phyloP scores from a whole-genome alignment of 2,113 vertebrate genomes.

The Ceyx cyanopectus region DNA sequence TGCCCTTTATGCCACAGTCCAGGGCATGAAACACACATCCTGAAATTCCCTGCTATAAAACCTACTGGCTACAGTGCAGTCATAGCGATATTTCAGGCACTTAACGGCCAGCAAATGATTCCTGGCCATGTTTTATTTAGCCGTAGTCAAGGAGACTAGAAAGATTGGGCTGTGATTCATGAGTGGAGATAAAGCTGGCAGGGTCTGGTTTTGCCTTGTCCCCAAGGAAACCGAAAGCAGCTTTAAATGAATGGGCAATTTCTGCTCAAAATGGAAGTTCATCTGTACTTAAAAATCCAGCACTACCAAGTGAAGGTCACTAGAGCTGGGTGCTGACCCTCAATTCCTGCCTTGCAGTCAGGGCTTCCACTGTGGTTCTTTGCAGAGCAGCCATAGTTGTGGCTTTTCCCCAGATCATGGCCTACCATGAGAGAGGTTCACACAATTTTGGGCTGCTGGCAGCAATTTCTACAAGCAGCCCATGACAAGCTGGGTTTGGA shows the following conservation, averaged over 20 bases:
- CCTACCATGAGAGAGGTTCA: neutral
- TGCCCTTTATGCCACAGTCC: neutral
- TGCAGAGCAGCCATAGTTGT: neutral
- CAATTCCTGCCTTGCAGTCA: fast-evolving
- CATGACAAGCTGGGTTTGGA: neutral
- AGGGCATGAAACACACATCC: neutral
- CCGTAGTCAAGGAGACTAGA: slow-evolving; percentile 63
- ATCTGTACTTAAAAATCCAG: neutral
- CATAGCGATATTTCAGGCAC: neutral
- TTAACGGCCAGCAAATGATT: neutral
- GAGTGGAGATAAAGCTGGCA: slow-evolving; percentile 52
- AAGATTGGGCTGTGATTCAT: slow-evolving; percentile 29
- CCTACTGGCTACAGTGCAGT: neutral
- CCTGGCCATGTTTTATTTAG: slow-evolving; percentile 64
- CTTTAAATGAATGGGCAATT: slow-evolving; percentile 48
- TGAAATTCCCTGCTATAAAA: neutral
- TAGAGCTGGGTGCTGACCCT: neutral
- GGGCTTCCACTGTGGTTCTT: neutral
- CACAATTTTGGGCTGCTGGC: neutral
- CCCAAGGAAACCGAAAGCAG: slow-evolving; percentile 44
- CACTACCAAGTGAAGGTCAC: fast-evolving
- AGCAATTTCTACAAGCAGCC: neutral
- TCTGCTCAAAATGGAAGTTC: neutral
- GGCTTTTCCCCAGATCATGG: neutral
- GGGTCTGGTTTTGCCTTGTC: neutral